These are phyloP conservation scores for Pangasianodon hypophthalmus DNA, from an alignment of 2,113 vertebrate species.

Conservation along the genomic window DNA sequence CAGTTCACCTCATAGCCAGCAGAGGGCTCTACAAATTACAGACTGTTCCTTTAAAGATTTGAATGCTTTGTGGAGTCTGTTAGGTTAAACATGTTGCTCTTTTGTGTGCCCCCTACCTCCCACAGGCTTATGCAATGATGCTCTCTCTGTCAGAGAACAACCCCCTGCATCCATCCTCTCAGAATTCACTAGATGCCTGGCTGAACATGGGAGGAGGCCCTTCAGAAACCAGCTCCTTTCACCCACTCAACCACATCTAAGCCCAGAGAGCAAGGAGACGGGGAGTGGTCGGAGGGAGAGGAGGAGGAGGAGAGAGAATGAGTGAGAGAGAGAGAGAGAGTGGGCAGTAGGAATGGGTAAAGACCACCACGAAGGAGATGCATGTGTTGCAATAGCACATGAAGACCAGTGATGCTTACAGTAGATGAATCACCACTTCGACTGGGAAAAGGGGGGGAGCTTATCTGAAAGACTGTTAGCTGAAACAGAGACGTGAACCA, in stretches of 20 bases:
- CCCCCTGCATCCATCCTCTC: conserved; percentile 90
- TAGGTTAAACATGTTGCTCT: background rate
- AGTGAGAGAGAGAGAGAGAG: conserved; percentile 36
- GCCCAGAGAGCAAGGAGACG: conserved; percentile 65
- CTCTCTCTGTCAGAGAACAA: conserved; percentile 95
- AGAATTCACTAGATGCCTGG: conserved; percentile 97
- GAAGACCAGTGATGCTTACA: conserved; percentile 38
- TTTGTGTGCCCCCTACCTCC: conserved; percentile 34
- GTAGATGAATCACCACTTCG: conserved; percentile 45
- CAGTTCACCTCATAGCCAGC: background rate
- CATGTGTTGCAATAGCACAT: conserved; percentile 34
- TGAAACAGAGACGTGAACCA: conserved; percentile 40
- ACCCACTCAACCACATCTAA: conserved; percentile 96
- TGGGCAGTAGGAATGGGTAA: conserved; percentile 13
- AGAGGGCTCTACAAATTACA: background rate
- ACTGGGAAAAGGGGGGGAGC: background rate
- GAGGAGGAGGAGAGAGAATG: conserved; percentile 56
- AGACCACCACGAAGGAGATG: conserved; percentile 50
- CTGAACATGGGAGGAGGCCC: conserved; percentile 91
- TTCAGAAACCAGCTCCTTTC: conserved; percentile 90
- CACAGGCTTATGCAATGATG: conserved; percentile 99
- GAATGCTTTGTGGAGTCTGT: background rate
- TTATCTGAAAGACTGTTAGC: conserved; percentile 28
- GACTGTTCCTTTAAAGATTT: background rate
- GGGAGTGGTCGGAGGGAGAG: conserved; percentile 62